Percentiles rank a stretch among this genome's conserved stretches.
Evolutionary conservation across 30 jellyfish, hydroid and myxozoan species (phyloP).

Genomic region (Cassiopea xamachana): DNA sequence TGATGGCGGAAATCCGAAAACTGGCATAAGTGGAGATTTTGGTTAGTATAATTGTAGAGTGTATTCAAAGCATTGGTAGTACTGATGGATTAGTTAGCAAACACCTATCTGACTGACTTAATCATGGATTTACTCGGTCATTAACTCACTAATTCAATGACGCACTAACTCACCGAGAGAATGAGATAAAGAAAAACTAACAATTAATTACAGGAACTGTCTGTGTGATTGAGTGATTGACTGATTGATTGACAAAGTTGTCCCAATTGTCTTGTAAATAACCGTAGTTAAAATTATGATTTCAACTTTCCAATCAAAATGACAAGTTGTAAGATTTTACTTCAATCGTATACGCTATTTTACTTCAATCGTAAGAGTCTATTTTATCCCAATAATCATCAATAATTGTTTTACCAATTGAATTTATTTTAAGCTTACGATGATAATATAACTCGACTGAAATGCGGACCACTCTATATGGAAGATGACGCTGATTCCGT

Average conservation of each 20-base stretch:
- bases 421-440: constrained; percentile 58
- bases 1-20: constrained; percentile 53
- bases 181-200: too few relatives aligned
- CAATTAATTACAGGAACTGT: not conserved
- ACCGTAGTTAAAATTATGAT: too few relatives aligned
- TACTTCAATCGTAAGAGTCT: too few relatives aligned
- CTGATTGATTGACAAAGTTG: not conserved
- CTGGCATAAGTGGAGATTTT: constrained; percentile 46
- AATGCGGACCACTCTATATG: constrained; percentile 88
- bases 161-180: too few relatives aligned
- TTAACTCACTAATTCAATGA: too few relatives aligned
- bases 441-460: constrained; percentile 74
- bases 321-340: too few relatives aligned
- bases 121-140: not conserved
- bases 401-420: not conserved
- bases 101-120: not conserved
- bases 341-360: too few relatives aligned
- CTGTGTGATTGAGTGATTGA: not conserved
- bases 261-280: not conserved
- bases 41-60: constrained; percentile 10
- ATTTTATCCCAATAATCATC: too few relatives aligned
- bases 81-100: not conserved
- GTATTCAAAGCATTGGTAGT: not conserved
- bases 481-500: constrained; percentile 96
- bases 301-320: too few relatives aligned